Conservation (phyloP, 2,888 invertebrate species). For the Aproaerema taeniolella region DNA sequence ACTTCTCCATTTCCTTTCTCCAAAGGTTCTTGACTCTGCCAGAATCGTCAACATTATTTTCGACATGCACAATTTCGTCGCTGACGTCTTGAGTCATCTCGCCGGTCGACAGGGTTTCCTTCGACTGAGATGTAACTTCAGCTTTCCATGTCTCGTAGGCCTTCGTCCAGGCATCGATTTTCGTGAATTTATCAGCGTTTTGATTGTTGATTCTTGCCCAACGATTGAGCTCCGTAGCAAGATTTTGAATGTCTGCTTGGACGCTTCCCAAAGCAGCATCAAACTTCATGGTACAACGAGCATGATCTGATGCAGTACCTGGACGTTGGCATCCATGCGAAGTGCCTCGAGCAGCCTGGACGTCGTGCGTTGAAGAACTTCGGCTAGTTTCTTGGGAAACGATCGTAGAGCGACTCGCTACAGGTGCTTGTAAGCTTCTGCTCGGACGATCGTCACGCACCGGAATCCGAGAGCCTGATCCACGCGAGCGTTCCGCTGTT, state of each 20-base stretch:
- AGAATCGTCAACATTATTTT: no score
- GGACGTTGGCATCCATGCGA: conserved; percentile 2
- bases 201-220: conserved; percentile 2
- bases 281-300: conserved; percentile 2
- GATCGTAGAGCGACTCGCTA: not conserved
- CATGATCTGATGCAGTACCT: conserved; percentile 1
- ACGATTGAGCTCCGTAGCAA: conserved; percentile 2
- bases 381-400: conserved; percentile 3
- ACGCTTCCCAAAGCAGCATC: conserved; percentile 2
- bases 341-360: conserved; percentile 1
- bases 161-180: conserved; percentile 2
- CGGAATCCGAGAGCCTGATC: no score
- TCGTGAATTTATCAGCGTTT: conserved; percentile 3
- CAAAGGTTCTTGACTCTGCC: no score
- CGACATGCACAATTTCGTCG: no score
- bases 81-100: no score
- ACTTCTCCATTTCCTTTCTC: no score
- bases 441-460: no score
- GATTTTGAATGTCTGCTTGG: conserved; percentile 2
- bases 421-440: no score
- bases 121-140: no score
- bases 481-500: no score
- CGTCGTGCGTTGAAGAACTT: conserved; percentile 3
- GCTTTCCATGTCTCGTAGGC: no score
- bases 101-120: no score